Percentiles rank a stretch among this genome's conserved stretches.
Conservation (phyloP, 1,140 invertebrate genomes). For the Arion vulgaris region DNA sequence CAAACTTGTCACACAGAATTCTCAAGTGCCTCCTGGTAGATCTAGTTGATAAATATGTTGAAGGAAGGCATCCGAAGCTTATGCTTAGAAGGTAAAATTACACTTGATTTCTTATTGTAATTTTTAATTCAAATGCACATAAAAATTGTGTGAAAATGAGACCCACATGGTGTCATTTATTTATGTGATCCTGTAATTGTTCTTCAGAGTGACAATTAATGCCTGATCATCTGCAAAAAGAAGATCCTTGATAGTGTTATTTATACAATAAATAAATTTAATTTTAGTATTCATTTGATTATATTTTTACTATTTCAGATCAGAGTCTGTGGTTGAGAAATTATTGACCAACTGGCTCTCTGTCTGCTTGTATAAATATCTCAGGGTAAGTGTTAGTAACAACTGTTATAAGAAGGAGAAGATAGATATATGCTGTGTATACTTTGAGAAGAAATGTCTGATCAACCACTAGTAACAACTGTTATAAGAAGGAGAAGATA, state of each 20-base stretch:
- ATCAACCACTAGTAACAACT: neutral
- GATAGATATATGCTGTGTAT: neutral
- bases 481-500: neutral
- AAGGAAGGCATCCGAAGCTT: slow-evolving; percentile 96
- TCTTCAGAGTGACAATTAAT: too few relatives aligned
- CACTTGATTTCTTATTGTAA: neutral
- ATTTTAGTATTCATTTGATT: too few relatives aligned
- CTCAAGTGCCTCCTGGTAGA: slow-evolving; percentile 96
- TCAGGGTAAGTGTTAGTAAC: slow-evolving; percentile 66
- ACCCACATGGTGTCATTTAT: too few relatives aligned
- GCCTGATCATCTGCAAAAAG: too few relatives aligned
- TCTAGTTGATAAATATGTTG: slow-evolving; percentile 98
- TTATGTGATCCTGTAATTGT: too few relatives aligned
- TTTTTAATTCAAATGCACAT: too few relatives aligned
- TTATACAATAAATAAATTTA: too few relatives aligned
- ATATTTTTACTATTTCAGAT: slow-evolving; percentile 77
- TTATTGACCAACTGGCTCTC: slow-evolving; percentile 99
- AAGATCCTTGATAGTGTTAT: too few relatives aligned
- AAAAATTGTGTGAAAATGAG: too few relatives aligned
- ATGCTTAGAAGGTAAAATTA: slow-evolving; percentile 82
- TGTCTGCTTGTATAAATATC: slow-evolving; percentile 96
- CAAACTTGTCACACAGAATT: too few relatives aligned
- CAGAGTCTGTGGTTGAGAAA: slow-evolving; percentile 99
- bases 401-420: neutral
- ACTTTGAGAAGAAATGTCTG: too few relatives aligned